These are phyloP conservation scores for Rhincodon typus DNA, from an alignment of 2,797 vertebrate species.

Conservation along the genomic window DNA sequence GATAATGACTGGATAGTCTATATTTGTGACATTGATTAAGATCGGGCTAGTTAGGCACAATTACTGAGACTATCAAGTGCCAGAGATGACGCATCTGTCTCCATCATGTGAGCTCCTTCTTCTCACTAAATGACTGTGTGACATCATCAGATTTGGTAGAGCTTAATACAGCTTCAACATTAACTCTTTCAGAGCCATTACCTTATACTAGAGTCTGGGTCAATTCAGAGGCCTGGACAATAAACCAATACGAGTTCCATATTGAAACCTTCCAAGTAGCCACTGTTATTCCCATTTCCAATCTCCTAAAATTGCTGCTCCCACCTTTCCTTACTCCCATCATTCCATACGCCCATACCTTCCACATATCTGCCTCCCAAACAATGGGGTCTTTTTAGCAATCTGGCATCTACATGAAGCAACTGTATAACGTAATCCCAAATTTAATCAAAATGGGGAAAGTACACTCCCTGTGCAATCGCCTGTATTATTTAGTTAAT, in stretches of 20 bases:
- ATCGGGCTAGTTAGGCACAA: too few species aligned
- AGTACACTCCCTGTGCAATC: not conserved
- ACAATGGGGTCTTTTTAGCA: not conserved
- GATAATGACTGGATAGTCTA: not conserved
- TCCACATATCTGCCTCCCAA: not conserved
- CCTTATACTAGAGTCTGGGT: too few species aligned
- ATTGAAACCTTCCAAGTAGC: not conserved
- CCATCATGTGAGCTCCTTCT: too few species aligned
- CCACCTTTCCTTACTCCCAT: not conserved
- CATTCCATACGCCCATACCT: not conserved
- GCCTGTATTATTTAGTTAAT: not conserved
- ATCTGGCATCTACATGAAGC: not conserved
- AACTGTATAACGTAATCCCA: not conserved
- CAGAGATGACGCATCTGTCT: too few species aligned
- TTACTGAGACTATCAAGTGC: too few species aligned
- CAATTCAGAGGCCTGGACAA: not conserved
- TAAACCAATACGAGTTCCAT: not conserved
- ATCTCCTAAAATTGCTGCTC: not conserved
- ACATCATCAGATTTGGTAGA: too few species aligned
- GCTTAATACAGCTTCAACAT: too few species aligned
- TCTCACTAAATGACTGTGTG: too few species aligned
- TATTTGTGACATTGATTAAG: not conserved
- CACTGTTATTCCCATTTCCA: not conserved
- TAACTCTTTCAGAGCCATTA: too few species aligned
- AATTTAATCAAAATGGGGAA: not conserved